phyloP scores from a whole-genome alignment of 2,797 vertebrate genomes.

The Orestias chungarensis region DNA sequence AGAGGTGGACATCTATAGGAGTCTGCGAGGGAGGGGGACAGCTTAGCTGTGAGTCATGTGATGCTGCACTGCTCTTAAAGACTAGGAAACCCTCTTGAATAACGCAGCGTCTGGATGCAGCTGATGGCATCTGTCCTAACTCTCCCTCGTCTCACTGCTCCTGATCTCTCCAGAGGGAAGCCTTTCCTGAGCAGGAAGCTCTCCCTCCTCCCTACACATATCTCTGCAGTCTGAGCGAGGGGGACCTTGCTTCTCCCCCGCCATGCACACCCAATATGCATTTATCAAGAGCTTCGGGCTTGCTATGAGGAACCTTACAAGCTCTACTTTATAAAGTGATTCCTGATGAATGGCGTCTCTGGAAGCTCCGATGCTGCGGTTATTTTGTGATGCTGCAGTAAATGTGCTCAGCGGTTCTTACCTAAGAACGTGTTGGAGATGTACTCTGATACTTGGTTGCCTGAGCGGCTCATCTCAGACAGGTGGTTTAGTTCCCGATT shows the following conservation, averaged over 20 bases:
- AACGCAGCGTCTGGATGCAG: constrained; percentile 47
- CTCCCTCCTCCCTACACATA: constrained; percentile 26
- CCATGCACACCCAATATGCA: constrained; percentile 38
- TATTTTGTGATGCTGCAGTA: neutral
- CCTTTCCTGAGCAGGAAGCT: constrained; percentile 39
- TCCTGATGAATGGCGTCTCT: constrained; percentile 5
- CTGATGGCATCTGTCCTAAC: constrained; percentile 29
- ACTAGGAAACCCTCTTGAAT: constrained; percentile 56
- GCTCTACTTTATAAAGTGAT: constrained; percentile 18
- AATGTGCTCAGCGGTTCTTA: constrained; percentile 71
- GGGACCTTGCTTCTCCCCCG: constrained; percentile 36
- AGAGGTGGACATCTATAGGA: constrained; percentile 24
- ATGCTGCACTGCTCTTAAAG: constrained; percentile 29
- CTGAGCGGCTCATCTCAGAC: constrained; percentile 98
- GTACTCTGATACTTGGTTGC: constrained; percentile 99
- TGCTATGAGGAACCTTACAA: constrained; percentile 33
- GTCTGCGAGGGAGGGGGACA: constrained; percentile 4
- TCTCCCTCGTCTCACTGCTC: constrained; percentile 17
- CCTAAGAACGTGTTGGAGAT: constrained; percentile 99
- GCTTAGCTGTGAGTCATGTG: constrained; percentile 43
- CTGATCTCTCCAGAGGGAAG: constrained; percentile 48
- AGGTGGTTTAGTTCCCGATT: constrained; percentile 97
- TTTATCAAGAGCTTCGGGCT: constrained; percentile 29
- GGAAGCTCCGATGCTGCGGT: neutral
- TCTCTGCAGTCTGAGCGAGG: constrained; percentile 55